Base-by-base conservation (phyloP, 2,113 vertebrate species). In the Protomyctophum bolini region DNA sequence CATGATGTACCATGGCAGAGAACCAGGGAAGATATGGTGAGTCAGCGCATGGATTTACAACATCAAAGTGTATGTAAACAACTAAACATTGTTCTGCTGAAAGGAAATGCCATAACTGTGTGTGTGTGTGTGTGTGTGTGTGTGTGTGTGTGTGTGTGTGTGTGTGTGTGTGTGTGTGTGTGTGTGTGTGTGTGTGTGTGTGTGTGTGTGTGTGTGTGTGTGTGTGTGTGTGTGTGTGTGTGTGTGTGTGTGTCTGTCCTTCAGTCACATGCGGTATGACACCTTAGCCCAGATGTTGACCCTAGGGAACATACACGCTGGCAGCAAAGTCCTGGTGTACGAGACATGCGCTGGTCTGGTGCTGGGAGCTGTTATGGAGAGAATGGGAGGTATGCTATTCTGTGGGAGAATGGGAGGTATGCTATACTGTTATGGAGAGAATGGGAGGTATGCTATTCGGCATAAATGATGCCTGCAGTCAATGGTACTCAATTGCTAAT, bases 21-120 rank as follows among this genome's bases (percentile, higher is more conserved):
- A 99, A 82, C 98, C 97, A 55, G 96, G 95, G 52, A 99, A 99
- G 93, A 96, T 99, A 80, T 98, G 96, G 98, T 99, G 92, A 89
- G 95, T 81, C 65, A 50, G 51, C 56, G 10, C 0, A 0, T 8
- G 41, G 28, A 57, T 54, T 3, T 28, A 2, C n/a, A 47, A 7
- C 54, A 63, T 60, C 50, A 68, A 54, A 54, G 51, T 10, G 9
- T 12, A 54, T 54, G 8, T 2, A 54, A 54, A 54, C n/a, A 6
- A n/a, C n/a, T n/a, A n/a, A n/a, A n/a, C 10, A 12, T 11, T 10
- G 51, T 11, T 7, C 10, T 50, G 49, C 49, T 50, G 49, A 56
- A 58, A 21, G 50, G 2, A 56, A 49, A 58, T 41, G 33, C 33
- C 5, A 41, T 41, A 41, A 41, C 33, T 59, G 4, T 72, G 6